phyloP scores from a whole-genome alignment of 2,113 vertebrate species.

The Ophiodon elongatus region DNA sequence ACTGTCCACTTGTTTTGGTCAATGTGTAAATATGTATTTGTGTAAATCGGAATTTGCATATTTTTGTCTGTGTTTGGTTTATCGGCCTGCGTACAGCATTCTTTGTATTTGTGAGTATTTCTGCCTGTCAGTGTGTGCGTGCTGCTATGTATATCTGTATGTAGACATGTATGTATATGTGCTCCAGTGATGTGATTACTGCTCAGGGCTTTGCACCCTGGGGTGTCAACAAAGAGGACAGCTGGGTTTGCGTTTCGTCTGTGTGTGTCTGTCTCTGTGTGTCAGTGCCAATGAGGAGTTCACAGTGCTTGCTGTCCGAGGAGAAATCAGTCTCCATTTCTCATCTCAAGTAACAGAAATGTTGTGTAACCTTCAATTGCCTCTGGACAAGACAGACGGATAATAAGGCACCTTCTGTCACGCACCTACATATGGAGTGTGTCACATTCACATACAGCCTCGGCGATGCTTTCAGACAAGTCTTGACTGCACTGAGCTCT shows the following conservation, averaged over 20 bases:
- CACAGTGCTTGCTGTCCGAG: slow-evolving; percentile 15
- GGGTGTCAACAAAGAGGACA: slow-evolving; percentile 18
- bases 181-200: neutral
- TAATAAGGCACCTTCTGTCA: slow-evolving; percentile 63
- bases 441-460: slow-evolving; percentile 28
- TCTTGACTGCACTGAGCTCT: slow-evolving; percentile 3
- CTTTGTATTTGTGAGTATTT: neutral
- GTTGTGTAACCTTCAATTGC: slow-evolving; percentile 48
- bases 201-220: slow-evolving; percentile 14
- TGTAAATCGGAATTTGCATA: slow-evolving; percentile 24
- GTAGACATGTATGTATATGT: neutral
- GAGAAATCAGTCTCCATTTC: slow-evolving; percentile 48
- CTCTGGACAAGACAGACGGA: slow-evolving; percentile 45
- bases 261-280: slow-evolving; percentile 11
- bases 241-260: slow-evolving; percentile 19
- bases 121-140: neutral
- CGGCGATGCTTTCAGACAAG: neutral
- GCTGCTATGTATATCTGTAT: neutral
- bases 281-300: slow-evolving; percentile 31
- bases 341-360: slow-evolving; percentile 41
- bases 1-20: slow-evolving; percentile 19
- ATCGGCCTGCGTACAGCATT: neutral
- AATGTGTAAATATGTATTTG: slow-evolving; percentile 2
- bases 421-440: slow-evolving; percentile 35
- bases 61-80: slow-evolving; percentile 9